Percentiles rank a stretch among this genome's conserved stretches.
These are phyloP conservation scores for Gavia stellata DNA, from an alignment of 2,113 vertebrate species.

Conservation along the genomic window DNA sequence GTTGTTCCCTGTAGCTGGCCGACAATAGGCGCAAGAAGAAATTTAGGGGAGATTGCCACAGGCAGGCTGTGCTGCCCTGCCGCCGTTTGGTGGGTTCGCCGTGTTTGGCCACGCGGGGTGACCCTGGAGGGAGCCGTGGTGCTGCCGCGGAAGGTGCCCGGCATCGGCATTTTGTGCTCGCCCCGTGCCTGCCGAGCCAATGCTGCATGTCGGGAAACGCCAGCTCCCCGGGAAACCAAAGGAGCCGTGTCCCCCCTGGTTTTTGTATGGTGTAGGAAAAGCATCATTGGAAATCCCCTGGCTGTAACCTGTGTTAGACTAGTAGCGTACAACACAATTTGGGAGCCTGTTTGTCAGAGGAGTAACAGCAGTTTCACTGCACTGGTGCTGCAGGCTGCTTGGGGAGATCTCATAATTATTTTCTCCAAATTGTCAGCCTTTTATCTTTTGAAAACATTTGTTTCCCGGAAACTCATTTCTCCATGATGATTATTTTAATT, in stretches of 20 bases:
- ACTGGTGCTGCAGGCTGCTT: background rate
- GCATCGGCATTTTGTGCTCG: background rate
- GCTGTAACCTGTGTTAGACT: background rate
- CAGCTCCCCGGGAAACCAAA: background rate
- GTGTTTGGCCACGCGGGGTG: rapidly evolving
- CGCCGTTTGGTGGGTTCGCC: background rate
- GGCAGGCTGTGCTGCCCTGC: background rate
- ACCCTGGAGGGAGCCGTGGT: rapidly evolving
- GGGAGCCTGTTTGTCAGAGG: background rate
- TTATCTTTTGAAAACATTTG: background rate
- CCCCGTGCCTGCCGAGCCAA: background rate
- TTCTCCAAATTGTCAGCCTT: background rate
- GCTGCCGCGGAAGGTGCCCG: background rate
- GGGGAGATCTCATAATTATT: background rate
- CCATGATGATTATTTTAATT: background rate
- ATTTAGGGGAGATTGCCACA: background rate
- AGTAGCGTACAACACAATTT: background rate
- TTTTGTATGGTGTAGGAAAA: background rate
- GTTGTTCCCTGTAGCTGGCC: background rate
- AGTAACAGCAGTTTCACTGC: background rate
- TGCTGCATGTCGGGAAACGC: rapidly evolving
- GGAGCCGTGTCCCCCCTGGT: background rate
- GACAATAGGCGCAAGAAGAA: background rate
- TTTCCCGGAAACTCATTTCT: background rate
- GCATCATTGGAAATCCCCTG: background rate